Conservation (phyloP, 2,888 invertebrate species). For the Acanthosoma haemorrhoidale region DNA sequence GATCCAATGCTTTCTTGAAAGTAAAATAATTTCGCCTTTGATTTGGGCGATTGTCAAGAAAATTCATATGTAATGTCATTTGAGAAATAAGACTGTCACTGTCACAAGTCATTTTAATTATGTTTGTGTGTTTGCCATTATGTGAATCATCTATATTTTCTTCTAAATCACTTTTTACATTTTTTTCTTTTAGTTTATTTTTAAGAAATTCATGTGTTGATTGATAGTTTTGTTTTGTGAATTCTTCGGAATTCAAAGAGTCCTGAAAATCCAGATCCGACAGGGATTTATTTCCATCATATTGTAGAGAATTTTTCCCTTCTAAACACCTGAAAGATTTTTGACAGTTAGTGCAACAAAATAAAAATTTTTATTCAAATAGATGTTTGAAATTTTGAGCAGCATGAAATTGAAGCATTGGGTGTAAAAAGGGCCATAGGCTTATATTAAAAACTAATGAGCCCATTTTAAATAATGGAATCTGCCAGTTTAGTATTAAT, state of each 20-base stretch:
- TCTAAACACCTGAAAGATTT: background rate
- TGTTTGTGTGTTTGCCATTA: background rate
- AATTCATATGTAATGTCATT: constrained; percentile 21
- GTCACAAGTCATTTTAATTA: constrained; percentile 22
- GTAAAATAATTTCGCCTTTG: background rate
- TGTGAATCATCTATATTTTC: background rate
- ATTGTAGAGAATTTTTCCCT: background rate
- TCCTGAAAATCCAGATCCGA: constrained; percentile 4
- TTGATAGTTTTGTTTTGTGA: background rate
- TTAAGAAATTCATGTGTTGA: background rate
- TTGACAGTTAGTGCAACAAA: too few relatives aligned
- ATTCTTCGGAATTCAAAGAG: background rate
- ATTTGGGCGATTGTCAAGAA: background rate
- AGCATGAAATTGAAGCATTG: too few relatives aligned
- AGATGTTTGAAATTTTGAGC: too few relatives aligned
- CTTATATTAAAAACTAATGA: too few relatives aligned
- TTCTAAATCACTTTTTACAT: background rate
- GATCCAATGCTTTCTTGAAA: constrained; percentile 6
- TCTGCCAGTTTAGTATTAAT: too few relatives aligned
- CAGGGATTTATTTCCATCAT: background rate
- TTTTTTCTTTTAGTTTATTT: background rate
- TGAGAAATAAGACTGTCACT: constrained; percentile 8
- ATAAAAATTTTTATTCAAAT: too few relatives aligned
- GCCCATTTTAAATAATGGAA: too few relatives aligned
- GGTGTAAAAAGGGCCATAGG: too few relatives aligned